phyloP scores from a whole-genome alignment of 2,113 vertebrate genomes.

The Triplophysa siluroides region DNA sequence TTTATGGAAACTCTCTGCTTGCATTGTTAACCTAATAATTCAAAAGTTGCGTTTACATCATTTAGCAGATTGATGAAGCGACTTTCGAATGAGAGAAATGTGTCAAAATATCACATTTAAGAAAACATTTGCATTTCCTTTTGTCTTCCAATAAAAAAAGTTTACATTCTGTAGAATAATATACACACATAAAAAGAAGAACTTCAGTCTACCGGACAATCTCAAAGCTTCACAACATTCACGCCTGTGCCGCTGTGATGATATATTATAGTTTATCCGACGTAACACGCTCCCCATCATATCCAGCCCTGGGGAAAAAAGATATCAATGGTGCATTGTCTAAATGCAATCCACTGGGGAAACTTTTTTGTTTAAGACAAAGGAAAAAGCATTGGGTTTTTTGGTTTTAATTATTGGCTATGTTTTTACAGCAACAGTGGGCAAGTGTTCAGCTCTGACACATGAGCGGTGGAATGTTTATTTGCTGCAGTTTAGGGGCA shows the following conservation, averaged over 20 bases:
- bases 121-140: no score
- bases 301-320: conserved; percentile 27
- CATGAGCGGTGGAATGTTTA: conserved; percentile 77
- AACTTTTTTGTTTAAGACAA: conserved; percentile 57
- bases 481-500: conserved; percentile 76
- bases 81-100: no score
- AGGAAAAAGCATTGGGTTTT: conserved; percentile 59
- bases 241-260: neutral
- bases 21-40: no score
- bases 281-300: neutral
- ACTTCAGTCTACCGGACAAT: neutral
- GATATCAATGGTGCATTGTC: conserved; percentile 54
- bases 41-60: no score
- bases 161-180: no score
- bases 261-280: neutral
- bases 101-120: no score
- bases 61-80: no score
- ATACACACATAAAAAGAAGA: no score
- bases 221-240: neutral
- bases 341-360: conserved; percentile 49
- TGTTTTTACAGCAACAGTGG: conserved; percentile 74
- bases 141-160: no score
- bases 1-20: no score
- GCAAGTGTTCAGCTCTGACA: conserved; percentile 74
- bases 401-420: conserved; percentile 77